Evolutionary conservation across 1,140 invertebrate genomes (phyloP).

Genomic region (Acromyrmex echinatior): DNA sequence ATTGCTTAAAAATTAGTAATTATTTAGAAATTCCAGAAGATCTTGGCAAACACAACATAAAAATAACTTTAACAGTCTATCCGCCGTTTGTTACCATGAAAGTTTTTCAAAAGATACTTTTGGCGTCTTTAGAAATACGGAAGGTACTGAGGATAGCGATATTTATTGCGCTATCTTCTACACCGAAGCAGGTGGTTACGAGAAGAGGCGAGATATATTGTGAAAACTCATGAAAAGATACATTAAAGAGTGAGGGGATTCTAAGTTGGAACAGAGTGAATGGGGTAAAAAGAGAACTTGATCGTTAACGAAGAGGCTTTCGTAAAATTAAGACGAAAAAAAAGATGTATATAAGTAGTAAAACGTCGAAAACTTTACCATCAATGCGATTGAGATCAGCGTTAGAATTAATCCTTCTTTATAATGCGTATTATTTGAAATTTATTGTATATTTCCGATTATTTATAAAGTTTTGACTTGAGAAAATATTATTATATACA

Average conservation of each 20-base stretch:
- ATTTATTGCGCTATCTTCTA: conserved; percentile 52
- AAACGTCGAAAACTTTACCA: conserved; percentile 26
- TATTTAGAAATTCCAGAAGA: conserved; percentile 3
- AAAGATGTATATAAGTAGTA: conserved; percentile 30
- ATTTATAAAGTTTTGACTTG: not conserved
- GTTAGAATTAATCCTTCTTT: conserved; percentile 24
- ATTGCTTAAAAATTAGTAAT: conserved; percentile 2
- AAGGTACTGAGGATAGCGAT: conserved; percentile 43
- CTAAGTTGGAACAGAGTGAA: conserved; percentile 31
- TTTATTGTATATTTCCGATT: not conserved
- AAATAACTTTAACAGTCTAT: not conserved
- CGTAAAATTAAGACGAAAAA: conserved; percentile 50
- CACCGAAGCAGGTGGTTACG: conserved; percentile 23
- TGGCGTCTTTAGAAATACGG: conserved; percentile 41
- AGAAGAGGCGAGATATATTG: conserved; percentile 68
- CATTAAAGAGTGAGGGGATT: conserved; percentile 69
- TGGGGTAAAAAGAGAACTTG: conserved; percentile 31
- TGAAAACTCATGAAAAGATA: conserved; percentile 76
- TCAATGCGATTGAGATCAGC: conserved; percentile 12
- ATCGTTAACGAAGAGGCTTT: conserved; percentile 46
- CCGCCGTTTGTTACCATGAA: conserved; percentile 23
- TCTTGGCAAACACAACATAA: conserved; percentile 1
- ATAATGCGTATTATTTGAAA: not conserved
- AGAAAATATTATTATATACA: not conserved
- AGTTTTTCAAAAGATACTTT: conserved; percentile 49